Evolutionary conservation across 2,888 invertebrate species (phyloP).

Genomic region (Trisateles emortualis): DNA sequence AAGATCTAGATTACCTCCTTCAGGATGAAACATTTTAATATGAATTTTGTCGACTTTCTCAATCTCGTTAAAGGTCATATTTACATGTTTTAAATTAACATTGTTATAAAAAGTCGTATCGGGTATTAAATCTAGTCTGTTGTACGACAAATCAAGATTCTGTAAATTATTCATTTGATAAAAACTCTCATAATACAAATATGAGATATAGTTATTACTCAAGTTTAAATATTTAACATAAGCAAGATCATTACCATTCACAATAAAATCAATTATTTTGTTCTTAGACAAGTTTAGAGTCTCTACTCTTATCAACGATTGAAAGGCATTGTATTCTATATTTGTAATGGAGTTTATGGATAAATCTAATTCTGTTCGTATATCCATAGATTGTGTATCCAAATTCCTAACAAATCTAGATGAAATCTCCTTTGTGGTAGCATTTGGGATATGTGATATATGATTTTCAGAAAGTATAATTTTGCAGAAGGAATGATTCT

Average conservation of each 20-base stretch:
- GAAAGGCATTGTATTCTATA: constrained; percentile 73
- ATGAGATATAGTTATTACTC: constrained; percentile 65
- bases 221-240: constrained; percentile 69
- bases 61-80: constrained; percentile 70
- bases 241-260: constrained; percentile 64
- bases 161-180: constrained; percentile 68
- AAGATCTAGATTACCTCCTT: constrained; percentile 73
- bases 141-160: constrained; percentile 76
- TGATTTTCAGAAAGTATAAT: constrained; percentile 72
- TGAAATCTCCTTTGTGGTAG: constrained; percentile 54
- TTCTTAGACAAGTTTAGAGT: constrained; percentile 72
- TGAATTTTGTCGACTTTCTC: constrained; percentile 57
- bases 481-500: constrained; percentile 63
- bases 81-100: constrained; percentile 65
- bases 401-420: constrained; percentile 52
- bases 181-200: constrained; percentile 67
- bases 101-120: constrained; percentile 63
- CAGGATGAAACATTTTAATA: constrained; percentile 67
- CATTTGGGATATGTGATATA: constrained; percentile 65
- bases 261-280: constrained; percentile 60
- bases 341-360: constrained; percentile 69
- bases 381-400: constrained; percentile 47
- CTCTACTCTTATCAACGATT: constrained; percentile 61
- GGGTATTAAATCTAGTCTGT: constrained; percentile 66
- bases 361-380: constrained; percentile 71